Evolutionary conservation across 1,140 invertebrate genomes (phyloP), one percentile per base, ranked within the genome.

Genomic region (Sminthurides bifidus): DNA sequence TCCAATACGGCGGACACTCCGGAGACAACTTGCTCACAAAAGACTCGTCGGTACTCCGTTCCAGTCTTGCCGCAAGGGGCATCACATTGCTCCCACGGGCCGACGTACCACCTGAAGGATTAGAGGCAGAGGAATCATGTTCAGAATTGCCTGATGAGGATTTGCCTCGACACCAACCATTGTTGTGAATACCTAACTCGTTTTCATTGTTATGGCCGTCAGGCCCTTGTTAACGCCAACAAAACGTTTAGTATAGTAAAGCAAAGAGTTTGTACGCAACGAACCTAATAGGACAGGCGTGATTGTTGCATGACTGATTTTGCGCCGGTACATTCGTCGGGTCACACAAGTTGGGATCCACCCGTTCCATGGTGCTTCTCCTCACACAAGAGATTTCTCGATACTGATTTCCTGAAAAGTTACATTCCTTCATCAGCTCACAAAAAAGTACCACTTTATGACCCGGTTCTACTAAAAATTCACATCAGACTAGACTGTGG

Each of bases 301-400:
- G 77, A 14, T 77, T 75, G 56, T 79, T 81, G 67, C 92, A 95
- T 8, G 74, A 74, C 67, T 85, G 77, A 53, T 78, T 81, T 17
- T 76, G 74, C 8, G 71, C 68, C 4, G 87, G 87, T 69, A 81
- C 80, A 37, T 77, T 71, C 30, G 73, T 77, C 1, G 72, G 76
- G 67, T 94, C 87, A 70, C 92, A 96, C 0, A 94, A 75, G 30
- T 75, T 75, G 8, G 80, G 77, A 41, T 84, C 79, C 0, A 84
- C 87, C 19, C 76, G 71, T 50, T 82, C 76, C 19, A 81, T 72
- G 30, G 12, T 41, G 2, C 23, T 37, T 6, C 24, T 35, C 3
- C 41, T 17, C 2, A 21, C 45, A 38, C 58, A 60, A 26, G 2
- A 27, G n/a, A 60, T 30, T 6, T 24, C 29, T 19, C 58, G n/a